A percentile compares a stretch with the other conserved stretches of the same genome.
These are phyloP conservation scores for Indicator maculatus DNA, from an alignment of 2,113 vertebrate species.

Conservation along the genomic window DNA sequence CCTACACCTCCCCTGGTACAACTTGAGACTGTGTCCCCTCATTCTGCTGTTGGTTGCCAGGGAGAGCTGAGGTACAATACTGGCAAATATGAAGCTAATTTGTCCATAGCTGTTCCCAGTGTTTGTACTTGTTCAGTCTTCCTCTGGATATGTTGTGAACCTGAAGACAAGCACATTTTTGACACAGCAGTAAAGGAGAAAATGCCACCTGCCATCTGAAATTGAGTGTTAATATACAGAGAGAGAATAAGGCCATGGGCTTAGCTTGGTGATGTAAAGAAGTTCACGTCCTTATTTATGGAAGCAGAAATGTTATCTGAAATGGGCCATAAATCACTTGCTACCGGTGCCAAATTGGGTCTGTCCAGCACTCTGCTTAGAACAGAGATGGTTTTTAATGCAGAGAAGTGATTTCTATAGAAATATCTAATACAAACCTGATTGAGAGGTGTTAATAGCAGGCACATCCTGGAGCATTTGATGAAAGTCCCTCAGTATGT, in stretches of 20 bases:
- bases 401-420: neutral
- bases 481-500: neutral
- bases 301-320: neutral
- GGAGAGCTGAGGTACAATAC: neutral
- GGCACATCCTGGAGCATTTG: fast-evolving
- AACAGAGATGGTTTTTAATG: neutral
- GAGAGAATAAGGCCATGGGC: neutral
- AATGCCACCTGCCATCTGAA: neutral
- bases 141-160: neutral
- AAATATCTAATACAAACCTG: neutral
- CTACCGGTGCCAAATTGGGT: neutral
- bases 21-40: too few species aligned
- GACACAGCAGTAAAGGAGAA: neutral
- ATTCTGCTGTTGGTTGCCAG: too few species aligned
- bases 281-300: neutral
- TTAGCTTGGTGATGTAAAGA: neutral
- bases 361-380: neutral
- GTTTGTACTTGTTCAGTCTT: neutral
- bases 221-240: neutral
- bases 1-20: too few species aligned
- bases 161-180: neutral
- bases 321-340: neutral
- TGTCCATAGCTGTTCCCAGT: neutral
- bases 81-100: neutral
- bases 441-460: constrained; percentile 1